A percentile compares a stretch with the other conserved stretches of the same genome.
phyloP scores from a whole-genome alignment of 37 sponge, comb jelly and placozoan genomes.

The Sycon ciliatum region DNA sequence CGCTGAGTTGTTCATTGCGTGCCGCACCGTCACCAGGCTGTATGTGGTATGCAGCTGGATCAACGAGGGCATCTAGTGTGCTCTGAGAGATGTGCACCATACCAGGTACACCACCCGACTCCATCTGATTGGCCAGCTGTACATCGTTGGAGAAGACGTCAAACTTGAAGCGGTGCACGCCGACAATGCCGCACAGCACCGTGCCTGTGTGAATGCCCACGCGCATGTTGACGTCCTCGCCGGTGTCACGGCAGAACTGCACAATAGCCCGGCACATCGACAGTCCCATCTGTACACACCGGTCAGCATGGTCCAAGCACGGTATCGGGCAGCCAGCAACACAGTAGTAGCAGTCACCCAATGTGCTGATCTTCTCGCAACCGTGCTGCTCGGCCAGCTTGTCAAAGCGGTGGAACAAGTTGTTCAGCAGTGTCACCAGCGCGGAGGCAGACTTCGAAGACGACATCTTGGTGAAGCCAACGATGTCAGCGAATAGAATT shows the following conservation, averaged over 20 bases:
- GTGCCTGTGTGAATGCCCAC: constrained; percentile 87
- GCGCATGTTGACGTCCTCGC: constrained; percentile 85
- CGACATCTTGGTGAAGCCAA: constrained; percentile 85
- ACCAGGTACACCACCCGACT: constrained; percentile 89
- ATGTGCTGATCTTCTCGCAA: constrained; percentile 93
- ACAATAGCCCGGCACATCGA: constrained; percentile 74
- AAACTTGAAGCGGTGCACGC: constrained; percentile 86
- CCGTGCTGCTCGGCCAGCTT: constrained; percentile 66
- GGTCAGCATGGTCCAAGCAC: constrained; percentile 50
- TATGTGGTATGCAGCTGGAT: too few species aligned
- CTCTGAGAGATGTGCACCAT: too few species aligned
- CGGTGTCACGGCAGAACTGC: too few species aligned
- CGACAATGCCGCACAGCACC: constrained; percentile 81
- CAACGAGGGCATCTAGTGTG: too few species aligned
- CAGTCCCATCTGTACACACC: constrained; percentile 81
- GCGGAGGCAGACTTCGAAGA: constrained; percentile 68
- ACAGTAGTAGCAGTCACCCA: constrained; percentile 99
- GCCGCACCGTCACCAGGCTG: too few species aligned
- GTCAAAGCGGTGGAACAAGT: constrained; percentile 87
- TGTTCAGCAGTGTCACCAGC: constrained; percentile 75
- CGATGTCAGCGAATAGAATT: constrained; percentile 95
- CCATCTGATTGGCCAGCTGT: constrained; percentile 89
- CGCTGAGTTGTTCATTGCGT: too few species aligned
- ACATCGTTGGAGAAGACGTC: constrained; percentile 95
- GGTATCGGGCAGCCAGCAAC: constrained; percentile 79